Conservation (phyloP, 2,888 invertebrate species). For the Allolobophora icterica region DNA sequence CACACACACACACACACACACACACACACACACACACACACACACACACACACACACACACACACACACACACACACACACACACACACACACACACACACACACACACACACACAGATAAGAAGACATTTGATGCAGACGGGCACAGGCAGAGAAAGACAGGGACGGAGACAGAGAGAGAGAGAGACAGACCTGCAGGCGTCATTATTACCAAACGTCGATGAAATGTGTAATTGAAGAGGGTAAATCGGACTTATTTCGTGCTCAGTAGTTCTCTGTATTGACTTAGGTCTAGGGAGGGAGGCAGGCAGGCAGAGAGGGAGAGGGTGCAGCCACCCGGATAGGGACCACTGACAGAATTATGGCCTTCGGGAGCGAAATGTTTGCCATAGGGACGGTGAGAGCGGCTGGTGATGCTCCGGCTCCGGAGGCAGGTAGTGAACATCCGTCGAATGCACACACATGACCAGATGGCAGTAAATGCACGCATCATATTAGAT, state of each 20-base stretch:
- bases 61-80: no score
- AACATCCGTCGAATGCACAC: constrained; percentile 11
- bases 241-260: background rate
- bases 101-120: background rate
- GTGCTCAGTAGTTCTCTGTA: background rate
- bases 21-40: background rate
- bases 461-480: background rate
- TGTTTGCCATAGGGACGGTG: background rate
- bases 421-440: background rate
- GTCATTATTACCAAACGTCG: constrained; percentile 13
- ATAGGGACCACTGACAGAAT: background rate
- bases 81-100: no score
- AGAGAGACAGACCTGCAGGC: background rate
- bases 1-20: background rate
- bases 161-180: background rate
- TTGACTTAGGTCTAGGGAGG: constrained; percentile 13
- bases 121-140: background rate
- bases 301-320: no score
- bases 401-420: background rate
- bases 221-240: background rate
- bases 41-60: background rate
- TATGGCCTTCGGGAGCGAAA: background rate
- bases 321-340: background rate
- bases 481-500: background rate
- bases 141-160: background rate